Evolutionary conservation across 1,140 invertebrate genomes (phyloP).

Genomic region (Bursaphelenchus mucronatus): DNA sequence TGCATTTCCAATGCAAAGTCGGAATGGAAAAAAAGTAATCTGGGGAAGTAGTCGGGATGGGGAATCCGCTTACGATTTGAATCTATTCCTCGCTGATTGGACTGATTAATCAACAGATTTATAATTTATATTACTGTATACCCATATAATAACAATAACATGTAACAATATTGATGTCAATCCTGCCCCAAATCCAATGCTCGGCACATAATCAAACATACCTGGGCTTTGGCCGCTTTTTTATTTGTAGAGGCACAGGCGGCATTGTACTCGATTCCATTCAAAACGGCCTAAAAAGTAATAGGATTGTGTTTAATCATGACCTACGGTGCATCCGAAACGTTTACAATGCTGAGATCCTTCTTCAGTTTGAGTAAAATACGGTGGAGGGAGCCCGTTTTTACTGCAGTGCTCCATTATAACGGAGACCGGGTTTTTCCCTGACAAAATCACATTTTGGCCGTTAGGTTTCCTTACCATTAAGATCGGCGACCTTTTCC

Average conservation of each 20-base stretch:
- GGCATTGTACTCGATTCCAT: slow-evolving; percentile 18
- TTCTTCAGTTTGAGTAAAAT: slow-evolving; percentile 12
- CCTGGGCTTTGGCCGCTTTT: slow-evolving; percentile 19
- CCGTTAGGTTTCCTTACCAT: slow-evolving; percentile 4
- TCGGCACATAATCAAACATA: slow-evolving; percentile 20
- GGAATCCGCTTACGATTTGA: slow-evolving; percentile 22
- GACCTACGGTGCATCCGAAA: slow-evolving; percentile 16
- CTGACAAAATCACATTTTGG: background rate
- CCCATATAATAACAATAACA: no score
- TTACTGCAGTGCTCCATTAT: slow-evolving; percentile 21
- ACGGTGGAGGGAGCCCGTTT: slow-evolving; percentile 1
- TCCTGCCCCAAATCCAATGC: background rate
- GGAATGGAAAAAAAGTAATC: slow-evolving; percentile 25
- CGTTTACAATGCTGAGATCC: slow-evolving; percentile 5
- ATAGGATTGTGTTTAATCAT: slow-evolving; percentile 2
- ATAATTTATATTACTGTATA: background rate
- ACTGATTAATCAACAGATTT: slow-evolving; percentile 21
- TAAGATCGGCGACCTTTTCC: slow-evolving; percentile 11
- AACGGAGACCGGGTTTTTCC: slow-evolving; percentile 9
- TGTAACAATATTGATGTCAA: no score
- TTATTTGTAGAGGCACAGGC: slow-evolving; percentile 13
- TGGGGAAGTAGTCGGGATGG: slow-evolving; percentile 40
- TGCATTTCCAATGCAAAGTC: slow-evolving; percentile 34
- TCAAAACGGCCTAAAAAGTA: slow-evolving; percentile 19
- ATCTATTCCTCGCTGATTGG: slow-evolving; percentile 44